phyloP scores from a whole-genome alignment of 53 echinoderm and acorn worm genomes.

The Patiria pectinifera region DNA sequence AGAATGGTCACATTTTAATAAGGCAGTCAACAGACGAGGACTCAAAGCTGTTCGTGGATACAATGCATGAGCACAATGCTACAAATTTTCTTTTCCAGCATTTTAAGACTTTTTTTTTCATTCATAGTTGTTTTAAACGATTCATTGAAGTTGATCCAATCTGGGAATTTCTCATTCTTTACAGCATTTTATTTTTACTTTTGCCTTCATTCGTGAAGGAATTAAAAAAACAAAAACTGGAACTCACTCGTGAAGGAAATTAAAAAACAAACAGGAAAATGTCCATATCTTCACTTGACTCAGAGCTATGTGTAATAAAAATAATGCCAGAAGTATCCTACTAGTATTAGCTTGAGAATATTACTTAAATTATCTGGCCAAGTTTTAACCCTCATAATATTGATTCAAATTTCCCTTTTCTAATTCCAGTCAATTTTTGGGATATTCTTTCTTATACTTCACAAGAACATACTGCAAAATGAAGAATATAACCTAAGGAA shows the following conservation, averaged over 20 bases:
- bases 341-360: too few species aligned
- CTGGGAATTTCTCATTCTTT: background rate
- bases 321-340: background rate
- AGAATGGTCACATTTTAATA: constrained; percentile 17
- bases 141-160: background rate
- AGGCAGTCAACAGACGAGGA: constrained; percentile 12
- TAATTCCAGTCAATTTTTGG: background rate
- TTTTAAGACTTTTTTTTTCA: background rate
- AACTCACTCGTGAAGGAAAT: too few species aligned
- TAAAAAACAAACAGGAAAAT: too few species aligned
- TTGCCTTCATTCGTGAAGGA: background rate
- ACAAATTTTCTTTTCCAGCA: background rate
- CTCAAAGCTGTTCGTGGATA: background rate
- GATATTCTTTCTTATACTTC: background rate
- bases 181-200: background rate
- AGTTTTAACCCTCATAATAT: background rate
- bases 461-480: background rate
- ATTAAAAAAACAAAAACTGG: too few species aligned
- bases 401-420: background rate
- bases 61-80: background rate
- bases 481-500: background rate
- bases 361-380: too few species aligned
- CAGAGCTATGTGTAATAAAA: background rate
- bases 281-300: background rate
- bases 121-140: background rate